phyloP scores from a whole-genome alignment of 2,888 invertebrate genomes.

The Tetanocera ferruginea region DNA sequence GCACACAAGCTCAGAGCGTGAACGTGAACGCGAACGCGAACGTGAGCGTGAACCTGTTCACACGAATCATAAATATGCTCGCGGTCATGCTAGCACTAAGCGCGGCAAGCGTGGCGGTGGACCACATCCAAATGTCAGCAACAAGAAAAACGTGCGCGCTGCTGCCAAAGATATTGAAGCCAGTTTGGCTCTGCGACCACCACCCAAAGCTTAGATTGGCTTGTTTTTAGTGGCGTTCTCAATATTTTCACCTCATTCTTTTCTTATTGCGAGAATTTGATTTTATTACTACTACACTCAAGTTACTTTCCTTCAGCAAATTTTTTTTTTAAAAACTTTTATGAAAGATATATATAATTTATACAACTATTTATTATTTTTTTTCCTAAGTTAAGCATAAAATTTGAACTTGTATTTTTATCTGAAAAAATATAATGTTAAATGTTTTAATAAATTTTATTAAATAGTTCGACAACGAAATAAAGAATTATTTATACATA shows the following conservation, averaged over 20 bases:
- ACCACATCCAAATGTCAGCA: constrained; percentile 45
- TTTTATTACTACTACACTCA: neutral
- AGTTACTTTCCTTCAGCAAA: neutral
- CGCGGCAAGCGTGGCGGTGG: constrained; percentile 65
- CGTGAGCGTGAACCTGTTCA: constrained; percentile 26
- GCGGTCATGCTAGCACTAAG: constrained; percentile 53
- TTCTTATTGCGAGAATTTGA: neutral
- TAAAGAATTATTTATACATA: neutral
- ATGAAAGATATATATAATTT: neutral
- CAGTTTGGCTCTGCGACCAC: constrained; percentile 65
- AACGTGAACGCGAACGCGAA: constrained; percentile 24
- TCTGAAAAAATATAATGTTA: neutral
- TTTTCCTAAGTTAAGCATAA: neutral
- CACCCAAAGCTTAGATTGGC: constrained; percentile 58
- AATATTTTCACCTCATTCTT: neutral
- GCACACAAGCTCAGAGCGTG: constrained; percentile 34
- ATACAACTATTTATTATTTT: constrained; percentile 20
- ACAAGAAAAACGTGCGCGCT: constrained; percentile 48
- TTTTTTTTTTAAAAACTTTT: neutral
- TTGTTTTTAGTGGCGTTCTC: constrained; percentile 16
- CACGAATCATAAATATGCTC: constrained; percentile 47
- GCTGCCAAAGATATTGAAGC: constrained; percentile 63
- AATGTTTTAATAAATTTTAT: neutral
- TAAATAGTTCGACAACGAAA: neutral
- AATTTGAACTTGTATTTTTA: neutral